phyloP scores from a whole-genome alignment of 92 coral and sea anemone genomes.

The Zoanthus sansibaricus region DNA sequence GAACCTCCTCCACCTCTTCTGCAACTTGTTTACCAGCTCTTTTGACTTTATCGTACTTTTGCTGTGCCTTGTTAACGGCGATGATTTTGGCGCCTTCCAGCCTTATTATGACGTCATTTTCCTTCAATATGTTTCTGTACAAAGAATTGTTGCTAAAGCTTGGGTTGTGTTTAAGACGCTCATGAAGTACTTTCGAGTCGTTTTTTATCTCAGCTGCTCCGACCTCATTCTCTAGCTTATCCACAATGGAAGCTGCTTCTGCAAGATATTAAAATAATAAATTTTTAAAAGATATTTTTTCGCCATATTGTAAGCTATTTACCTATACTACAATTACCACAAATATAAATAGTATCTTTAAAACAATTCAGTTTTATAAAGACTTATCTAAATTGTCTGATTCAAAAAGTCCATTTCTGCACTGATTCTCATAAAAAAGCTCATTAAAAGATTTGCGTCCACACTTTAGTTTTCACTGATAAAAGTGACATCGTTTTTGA shows the following conservation, averaged over 20 bases:
- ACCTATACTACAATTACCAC: too few relatives aligned
- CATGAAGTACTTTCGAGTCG: constrained; percentile 71
- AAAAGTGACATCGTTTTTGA: too few relatives aligned
- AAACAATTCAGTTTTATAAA: too few relatives aligned
- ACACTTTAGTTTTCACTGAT: too few relatives aligned
- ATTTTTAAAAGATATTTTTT: neutral
- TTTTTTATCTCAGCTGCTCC: constrained; percentile 78
- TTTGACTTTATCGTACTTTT: constrained; percentile 53
- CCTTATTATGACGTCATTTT: constrained; percentile 71
- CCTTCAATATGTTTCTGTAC: constrained; percentile 65
- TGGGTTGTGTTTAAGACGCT: constrained; percentile 64
- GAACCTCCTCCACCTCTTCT: constrained; percentile 62
- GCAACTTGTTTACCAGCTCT: constrained; percentile 67
- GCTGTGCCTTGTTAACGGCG: constrained; percentile 74
- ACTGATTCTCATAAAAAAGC: too few relatives aligned
- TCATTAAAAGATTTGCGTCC: too few relatives aligned
- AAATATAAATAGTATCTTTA: too few relatives aligned
- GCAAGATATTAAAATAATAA: neutral
- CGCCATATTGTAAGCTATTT: neutral
- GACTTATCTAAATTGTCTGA: too few relatives aligned
- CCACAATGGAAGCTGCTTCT: constrained; percentile 78
- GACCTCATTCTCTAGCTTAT: constrained; percentile 68
- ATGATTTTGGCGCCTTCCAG: constrained; percentile 83
- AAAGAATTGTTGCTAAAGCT: constrained; percentile 44
- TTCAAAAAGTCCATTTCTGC: too few relatives aligned